These are phyloP conservation scores for Canis aureus DNA, from an alignment of 2,113 vertebrate genomes.

Conservation along the genomic window DNA sequence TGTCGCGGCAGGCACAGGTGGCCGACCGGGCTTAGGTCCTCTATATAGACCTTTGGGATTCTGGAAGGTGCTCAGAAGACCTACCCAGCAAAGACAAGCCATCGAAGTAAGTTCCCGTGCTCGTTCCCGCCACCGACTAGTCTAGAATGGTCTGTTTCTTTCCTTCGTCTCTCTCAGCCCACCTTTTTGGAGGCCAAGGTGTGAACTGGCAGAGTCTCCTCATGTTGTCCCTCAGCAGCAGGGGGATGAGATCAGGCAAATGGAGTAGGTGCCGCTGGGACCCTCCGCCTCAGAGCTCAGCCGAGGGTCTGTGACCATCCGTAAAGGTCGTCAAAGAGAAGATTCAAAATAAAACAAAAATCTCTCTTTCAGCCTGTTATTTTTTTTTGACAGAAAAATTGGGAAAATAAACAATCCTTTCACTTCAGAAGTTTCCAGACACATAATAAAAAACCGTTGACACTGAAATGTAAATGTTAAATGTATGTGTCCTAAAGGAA, in stretches of 20 bases:
- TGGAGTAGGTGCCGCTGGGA: fast-evolving
- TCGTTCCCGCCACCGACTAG: not conserved
- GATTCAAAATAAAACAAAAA: not conserved
- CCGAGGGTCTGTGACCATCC: not conserved
- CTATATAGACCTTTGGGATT: fast-evolving
- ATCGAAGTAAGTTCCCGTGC: not conserved
- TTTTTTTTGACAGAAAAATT: not conserved
- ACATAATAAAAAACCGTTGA: not conserved
- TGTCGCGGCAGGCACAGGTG: fast-evolving
- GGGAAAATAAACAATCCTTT: not conserved
- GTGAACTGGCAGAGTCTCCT: not conserved
- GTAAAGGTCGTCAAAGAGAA: not conserved
- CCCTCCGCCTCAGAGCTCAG: not conserved
- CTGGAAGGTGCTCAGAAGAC: fast-evolving
- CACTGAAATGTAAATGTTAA: not conserved
- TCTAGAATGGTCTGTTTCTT: too few species aligned
- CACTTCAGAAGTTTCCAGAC: not conserved
- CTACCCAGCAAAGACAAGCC: not conserved
- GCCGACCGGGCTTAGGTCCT: not conserved
- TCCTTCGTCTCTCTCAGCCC: too few species aligned
- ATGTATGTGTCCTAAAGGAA: not conserved
- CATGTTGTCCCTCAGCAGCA: not conserved
- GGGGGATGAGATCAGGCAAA: not conserved
- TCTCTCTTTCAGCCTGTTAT: not conserved
- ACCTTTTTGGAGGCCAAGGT: not conserved